Conservation (phyloP, 1,140 invertebrate species). For the Caerostris extrusa region DNA sequence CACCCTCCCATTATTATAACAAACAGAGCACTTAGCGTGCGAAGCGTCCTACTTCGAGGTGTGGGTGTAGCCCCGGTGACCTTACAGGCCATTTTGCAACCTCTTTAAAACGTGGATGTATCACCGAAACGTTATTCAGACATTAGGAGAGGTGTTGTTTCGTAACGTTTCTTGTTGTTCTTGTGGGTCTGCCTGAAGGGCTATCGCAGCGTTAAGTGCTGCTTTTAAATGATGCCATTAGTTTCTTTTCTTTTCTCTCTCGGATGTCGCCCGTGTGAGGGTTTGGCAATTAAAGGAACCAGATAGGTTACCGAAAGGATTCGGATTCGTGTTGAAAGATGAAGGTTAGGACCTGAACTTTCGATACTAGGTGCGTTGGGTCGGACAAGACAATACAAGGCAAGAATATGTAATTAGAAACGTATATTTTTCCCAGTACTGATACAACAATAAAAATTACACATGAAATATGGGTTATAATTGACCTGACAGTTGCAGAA, state of each 20-base stretch:
- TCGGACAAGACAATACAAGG: neutral
- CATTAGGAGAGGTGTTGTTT: conserved; percentile 45
- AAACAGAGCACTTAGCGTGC: neutral
- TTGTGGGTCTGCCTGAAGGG: neutral
- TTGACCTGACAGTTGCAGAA: no score
- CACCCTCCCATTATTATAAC: conserved; percentile 10
- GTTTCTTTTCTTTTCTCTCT: neutral
- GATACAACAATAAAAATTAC: no score
- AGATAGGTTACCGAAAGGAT: neutral
- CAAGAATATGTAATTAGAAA: neutral
- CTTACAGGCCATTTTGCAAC: conserved; percentile 15
- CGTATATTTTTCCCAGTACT: no score
- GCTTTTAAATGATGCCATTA: conserved; percentile 9
- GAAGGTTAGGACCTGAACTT: conserved; percentile 1
- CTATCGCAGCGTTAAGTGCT: neutral
- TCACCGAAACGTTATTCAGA: conserved; percentile 25
- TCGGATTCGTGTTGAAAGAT: neutral
- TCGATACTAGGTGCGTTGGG: neutral
- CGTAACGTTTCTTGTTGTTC: conserved; percentile 10
- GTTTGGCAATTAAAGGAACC: conserved; percentile 10
- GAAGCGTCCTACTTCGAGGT: conserved; percentile 38
- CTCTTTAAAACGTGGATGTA: conserved; percentile 19
- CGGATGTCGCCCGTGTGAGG: neutral
- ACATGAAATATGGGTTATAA: no score
- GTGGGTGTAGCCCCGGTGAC: conserved; percentile 54